Base-by-base conservation (phyloP, 2,888 invertebrate genomes). In the Acleris cristana region DNA sequence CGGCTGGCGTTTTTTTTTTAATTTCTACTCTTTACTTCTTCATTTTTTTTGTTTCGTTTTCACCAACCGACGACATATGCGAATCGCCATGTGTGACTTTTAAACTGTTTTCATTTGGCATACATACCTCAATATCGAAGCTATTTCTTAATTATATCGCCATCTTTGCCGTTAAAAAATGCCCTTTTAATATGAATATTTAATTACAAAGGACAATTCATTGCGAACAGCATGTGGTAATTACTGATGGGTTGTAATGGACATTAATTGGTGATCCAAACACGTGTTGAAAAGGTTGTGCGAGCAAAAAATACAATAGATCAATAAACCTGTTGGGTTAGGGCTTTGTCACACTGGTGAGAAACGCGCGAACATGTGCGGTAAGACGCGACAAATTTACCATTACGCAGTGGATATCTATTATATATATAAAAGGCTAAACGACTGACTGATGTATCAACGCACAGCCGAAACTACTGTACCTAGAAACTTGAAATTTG, bases 291-390 rank as follows among this genome's bases (percentile, higher is more conserved):
- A 58, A 58, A 58, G 58, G 58, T 58, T 45, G 48, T n/a, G 21
- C 10, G 58, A 6, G 48, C 12, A 58, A 58, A 58, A 58, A 58
- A 58, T n/a, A 26, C 48, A 26, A 58, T 58, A 58, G 58, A 48
- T 48, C 48, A 48, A 58, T 48, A n/a, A 51, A 21, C 23, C 58
- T 48, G 48, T 21, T 57, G 14, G 34, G 44, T 57, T 26, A 48
- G 40, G 44, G 57, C 2, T 21, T 51, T 51, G 5, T 51, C 19
- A 51, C 51, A 51, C 51, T 51, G 51, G 8, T 2, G 48, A 16
- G 8, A n/a, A 48, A 48, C 48, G n/a, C 44, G n/a, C 48, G 18
- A 48, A 6, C 18, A 18, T n/a, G 16, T 45, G 16, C 45, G 34
- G 3, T 40, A 1, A 12, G 12, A 14, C 34, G 8, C 34, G 12